These are phyloP conservation scores for Synergus japonicus DNA, from an alignment of 2,888 invertebrate species.

Conservation along the genomic window DNA sequence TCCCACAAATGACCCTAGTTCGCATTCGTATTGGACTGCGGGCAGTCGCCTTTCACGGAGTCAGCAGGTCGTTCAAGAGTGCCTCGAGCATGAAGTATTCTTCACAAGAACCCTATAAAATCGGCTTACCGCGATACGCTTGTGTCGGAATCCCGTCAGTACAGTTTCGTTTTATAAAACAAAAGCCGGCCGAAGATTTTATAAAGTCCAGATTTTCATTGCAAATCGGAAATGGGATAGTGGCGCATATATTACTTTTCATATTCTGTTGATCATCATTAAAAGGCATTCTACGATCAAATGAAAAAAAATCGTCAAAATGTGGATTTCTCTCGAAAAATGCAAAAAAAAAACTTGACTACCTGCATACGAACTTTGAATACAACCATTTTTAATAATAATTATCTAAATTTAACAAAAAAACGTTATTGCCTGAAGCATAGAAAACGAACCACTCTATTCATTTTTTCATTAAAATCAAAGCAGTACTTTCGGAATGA, in stretches of 20 bases:
- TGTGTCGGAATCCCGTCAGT: slow-evolving; percentile 44
- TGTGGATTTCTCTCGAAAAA: not conserved
- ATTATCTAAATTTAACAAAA: too few relatives aligned
- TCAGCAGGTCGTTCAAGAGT: slow-evolving; percentile 66
- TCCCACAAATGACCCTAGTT: slow-evolving; percentile 47
- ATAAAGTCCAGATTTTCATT: not conserved
- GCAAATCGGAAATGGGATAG: not conserved
- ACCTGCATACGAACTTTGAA: too few relatives aligned
- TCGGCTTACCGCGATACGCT: slow-evolving; percentile 68
- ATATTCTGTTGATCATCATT: not conserved
- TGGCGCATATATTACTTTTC: not conserved
- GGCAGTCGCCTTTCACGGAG: slow-evolving; percentile 64
- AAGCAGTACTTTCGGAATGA: too few relatives aligned
- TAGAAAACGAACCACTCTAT: too few relatives aligned
- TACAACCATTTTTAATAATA: too few relatives aligned
- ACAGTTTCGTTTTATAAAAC: slow-evolving; percentile 61
- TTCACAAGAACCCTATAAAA: slow-evolving; percentile 68
- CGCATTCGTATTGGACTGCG: slow-evolving; percentile 55
- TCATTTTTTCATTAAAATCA: too few relatives aligned
- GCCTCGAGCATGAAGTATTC: slow-evolving; percentile 61
- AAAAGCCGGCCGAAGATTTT: slow-evolving; percentile 21
- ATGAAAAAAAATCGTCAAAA: not conserved
- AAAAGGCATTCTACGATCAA: not conserved
- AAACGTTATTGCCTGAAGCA: too few relatives aligned
- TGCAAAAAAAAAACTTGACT: too few relatives aligned